These are phyloP conservation scores for Eristalis arbustorum DNA, from an alignment of 2,888 invertebrate genomes.

Conservation along the genomic window DNA sequence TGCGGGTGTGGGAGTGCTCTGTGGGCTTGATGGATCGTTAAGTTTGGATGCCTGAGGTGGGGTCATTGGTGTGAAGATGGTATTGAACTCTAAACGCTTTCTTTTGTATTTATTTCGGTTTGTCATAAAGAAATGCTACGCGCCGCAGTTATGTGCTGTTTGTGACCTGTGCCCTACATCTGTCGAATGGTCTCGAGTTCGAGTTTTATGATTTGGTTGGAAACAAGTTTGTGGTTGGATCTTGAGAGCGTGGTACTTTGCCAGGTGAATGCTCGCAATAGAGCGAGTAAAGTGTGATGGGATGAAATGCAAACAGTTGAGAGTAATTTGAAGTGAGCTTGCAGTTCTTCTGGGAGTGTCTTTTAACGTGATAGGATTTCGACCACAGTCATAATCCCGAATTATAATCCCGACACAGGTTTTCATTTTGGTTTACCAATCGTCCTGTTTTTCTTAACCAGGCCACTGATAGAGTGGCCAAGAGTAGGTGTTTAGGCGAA, in stretches of 20 bases:
- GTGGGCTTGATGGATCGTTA: constrained; percentile 62
- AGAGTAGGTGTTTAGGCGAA: no score
- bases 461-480: no score
- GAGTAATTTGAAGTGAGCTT: no score
- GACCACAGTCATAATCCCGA: no score
- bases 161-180: neutral
- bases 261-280: neutral
- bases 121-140: neutral
- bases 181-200: neutral
- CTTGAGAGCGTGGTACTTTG: neutral
- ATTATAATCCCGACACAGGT: no score
- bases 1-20: constrained; percentile 36
- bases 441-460: no score
- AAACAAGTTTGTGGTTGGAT: neutral
- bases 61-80: constrained; percentile 20
- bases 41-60: constrained; percentile 41
- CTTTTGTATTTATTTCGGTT: neutral
- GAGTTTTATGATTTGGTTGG: neutral
- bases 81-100: constrained; percentile 27
- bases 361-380: no score
- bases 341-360: no score
- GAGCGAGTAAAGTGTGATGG: neutral
- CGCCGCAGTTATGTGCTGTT: neutral
- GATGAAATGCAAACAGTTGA: neutral
- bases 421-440: no score